These are phyloP conservation scores for Lamellibrachia columna DNA, from an alignment of 2,888 invertebrate species.

Conservation along the genomic window DNA sequence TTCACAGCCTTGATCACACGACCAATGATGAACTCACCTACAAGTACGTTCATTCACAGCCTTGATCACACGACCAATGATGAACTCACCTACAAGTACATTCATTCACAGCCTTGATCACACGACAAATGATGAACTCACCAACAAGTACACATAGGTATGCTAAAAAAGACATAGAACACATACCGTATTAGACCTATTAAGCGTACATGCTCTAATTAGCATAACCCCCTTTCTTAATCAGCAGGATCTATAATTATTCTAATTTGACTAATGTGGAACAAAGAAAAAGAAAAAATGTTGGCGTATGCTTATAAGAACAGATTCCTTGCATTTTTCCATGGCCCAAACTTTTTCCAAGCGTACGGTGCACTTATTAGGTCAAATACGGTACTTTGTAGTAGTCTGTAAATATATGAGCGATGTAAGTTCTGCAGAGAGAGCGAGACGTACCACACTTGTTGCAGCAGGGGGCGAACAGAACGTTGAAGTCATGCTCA, in stretches of 20 bases:
- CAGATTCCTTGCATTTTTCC: neutral
- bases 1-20: neutral
- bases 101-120: neutral
- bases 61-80: neutral
- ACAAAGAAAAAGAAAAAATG: no score
- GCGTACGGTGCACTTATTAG: no score
- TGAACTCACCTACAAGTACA: neutral
- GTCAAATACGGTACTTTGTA: no score
- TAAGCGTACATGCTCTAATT: no score
- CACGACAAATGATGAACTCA: neutral
- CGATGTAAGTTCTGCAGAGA: no score
- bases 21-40: neutral
- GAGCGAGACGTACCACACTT: conserved; percentile 72
- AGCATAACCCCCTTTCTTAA: no score
- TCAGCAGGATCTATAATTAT: no score
- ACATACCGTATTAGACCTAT: no score
- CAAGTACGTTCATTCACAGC: neutral
- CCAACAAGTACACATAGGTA: neutral
- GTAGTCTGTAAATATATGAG: no score
- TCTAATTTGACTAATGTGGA: no score
- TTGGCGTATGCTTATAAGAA: no score
- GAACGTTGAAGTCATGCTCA: conserved; percentile 97
- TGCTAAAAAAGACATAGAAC: neutral
- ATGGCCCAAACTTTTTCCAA: no score
- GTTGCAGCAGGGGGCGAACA: conserved; percentile 89